Evolutionary conservation across 2,797 vertebrate genomes (phyloP).

Genomic region (Gymnocypris eckloni): DNA sequence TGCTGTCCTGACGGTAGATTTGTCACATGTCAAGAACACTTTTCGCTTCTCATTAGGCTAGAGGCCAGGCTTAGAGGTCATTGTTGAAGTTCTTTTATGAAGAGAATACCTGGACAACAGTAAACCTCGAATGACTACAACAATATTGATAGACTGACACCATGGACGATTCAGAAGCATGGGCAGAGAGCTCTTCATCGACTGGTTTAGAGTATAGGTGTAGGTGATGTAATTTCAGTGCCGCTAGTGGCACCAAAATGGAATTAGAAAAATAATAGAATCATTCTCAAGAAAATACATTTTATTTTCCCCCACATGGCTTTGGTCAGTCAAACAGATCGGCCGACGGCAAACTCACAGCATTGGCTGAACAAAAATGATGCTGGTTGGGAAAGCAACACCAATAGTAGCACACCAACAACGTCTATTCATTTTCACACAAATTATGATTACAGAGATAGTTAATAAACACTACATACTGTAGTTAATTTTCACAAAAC

Average conservation of each 20-base stretch:
- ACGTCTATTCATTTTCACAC: background rate
- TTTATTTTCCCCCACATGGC: background rate
- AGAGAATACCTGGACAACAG: slow-evolving; percentile 43
- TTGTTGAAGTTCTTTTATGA: slow-evolving; percentile 43
- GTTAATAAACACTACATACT: background rate
- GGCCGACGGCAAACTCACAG: background rate
- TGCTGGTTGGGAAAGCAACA: background rate
- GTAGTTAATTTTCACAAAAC: background rate
- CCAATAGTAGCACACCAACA: background rate
- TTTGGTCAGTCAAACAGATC: background rate
- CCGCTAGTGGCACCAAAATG: background rate
- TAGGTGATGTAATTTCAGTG: background rate
- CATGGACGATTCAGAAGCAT: slow-evolving; percentile 23
- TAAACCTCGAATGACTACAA: background rate
- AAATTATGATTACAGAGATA: background rate
- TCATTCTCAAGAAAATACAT: background rate
- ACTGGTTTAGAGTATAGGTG: background rate
- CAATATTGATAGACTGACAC: slow-evolving; percentile 39
- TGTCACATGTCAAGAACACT: slow-evolving; percentile 48
- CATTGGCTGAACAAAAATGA: background rate
- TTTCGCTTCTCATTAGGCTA: slow-evolving; percentile 11
- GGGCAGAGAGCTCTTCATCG: background rate
- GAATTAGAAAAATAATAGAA: background rate
- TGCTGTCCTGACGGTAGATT: slow-evolving; percentile 37
- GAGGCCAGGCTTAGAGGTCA: slow-evolving; percentile 42